These are phyloP conservation scores for Himalopsyche phryganea DNA, from an alignment of 1,140 invertebrate genomes.

Conservation along the genomic window DNA sequence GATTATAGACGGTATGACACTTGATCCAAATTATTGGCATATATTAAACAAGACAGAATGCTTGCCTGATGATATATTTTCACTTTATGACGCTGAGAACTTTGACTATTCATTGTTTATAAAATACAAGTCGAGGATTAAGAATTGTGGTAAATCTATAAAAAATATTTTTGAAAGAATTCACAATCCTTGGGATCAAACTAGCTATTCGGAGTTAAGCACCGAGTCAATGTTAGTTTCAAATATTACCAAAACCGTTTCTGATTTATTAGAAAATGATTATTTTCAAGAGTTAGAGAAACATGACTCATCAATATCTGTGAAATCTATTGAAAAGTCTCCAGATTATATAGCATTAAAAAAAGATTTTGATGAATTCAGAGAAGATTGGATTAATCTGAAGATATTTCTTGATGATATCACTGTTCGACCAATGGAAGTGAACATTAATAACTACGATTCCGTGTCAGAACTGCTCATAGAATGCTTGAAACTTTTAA, in stretches of 20 bases:
- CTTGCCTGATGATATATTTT: slow-evolving; percentile 52
- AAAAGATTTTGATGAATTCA: slow-evolving; percentile 42
- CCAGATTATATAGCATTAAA: slow-evolving; percentile 31
- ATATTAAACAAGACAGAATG: slow-evolving; percentile 44
- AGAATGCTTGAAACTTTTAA: slow-evolving; percentile 31
- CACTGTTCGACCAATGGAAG: slow-evolving; percentile 31
- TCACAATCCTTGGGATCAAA: too few species aligned
- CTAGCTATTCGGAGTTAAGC: too few species aligned
- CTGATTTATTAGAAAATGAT: slow-evolving; percentile 13
- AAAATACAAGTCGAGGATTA: slow-evolving; percentile 29
- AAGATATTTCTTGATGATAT: slow-evolving; percentile 43
- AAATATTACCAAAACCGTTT: slow-evolving; percentile 4
- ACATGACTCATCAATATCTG: background rate
- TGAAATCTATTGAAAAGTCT: slow-evolving; percentile 1
- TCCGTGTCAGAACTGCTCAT: slow-evolving; percentile 34
- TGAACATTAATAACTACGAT: slow-evolving; percentile 33
- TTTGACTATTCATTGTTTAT: slow-evolving; percentile 41
- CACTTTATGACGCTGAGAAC: slow-evolving; percentile 51
- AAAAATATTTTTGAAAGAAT: too few species aligned
- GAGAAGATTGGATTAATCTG: slow-evolving; percentile 42
- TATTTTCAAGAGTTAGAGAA: slow-evolving; percentile 14
- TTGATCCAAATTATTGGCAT: slow-evolving; percentile 48
- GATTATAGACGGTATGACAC: slow-evolving; percentile 56
- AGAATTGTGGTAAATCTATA: background rate
- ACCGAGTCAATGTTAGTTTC: slow-evolving; percentile 3